Conservation (phyloP, 2,888 invertebrate species). For the Saturnia pavonia region DNA sequence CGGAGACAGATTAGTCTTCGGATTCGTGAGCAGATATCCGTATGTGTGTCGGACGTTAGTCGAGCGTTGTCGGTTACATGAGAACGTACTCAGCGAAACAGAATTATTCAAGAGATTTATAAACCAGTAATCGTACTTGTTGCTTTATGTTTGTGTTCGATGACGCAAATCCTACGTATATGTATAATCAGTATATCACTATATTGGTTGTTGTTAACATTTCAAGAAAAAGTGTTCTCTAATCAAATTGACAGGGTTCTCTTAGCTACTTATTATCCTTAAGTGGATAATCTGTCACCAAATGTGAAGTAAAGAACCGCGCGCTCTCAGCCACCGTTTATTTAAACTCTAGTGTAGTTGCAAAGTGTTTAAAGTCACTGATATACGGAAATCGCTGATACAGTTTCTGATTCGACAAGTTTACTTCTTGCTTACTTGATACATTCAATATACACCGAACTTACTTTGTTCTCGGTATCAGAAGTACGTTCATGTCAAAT, state of each 20-base stretch:
- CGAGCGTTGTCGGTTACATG: not conserved
- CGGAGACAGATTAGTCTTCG: not conserved
- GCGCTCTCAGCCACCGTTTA: no score
- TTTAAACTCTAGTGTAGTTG: no score
- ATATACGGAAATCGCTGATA: no score
- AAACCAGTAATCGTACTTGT: conserved; percentile 6
- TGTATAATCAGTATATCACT: not conserved
- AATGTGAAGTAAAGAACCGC: not conserved
- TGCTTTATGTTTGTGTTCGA: conserved; percentile 1
- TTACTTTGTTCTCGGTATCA: not conserved
- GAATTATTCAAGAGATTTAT: conserved; percentile 4
- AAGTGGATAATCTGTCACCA: not conserved
- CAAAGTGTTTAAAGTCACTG: no score
- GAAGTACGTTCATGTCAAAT: not conserved
- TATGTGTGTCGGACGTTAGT: not conserved
- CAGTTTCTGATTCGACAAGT: no score
- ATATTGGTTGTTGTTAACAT: no score
- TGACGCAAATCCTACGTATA: not conserved
- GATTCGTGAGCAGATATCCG: not conserved
- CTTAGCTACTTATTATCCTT: not conserved
- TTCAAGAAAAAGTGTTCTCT: no score
- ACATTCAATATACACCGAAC: not conserved
- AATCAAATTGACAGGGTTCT: no score
- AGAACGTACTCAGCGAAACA: conserved; percentile 2
- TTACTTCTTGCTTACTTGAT: no score